Evolutionary conservation across 2,113 vertebrate species (phyloP), one percentile per base, ranked within the genome.

Genomic region (Bos indicus): DNA sequence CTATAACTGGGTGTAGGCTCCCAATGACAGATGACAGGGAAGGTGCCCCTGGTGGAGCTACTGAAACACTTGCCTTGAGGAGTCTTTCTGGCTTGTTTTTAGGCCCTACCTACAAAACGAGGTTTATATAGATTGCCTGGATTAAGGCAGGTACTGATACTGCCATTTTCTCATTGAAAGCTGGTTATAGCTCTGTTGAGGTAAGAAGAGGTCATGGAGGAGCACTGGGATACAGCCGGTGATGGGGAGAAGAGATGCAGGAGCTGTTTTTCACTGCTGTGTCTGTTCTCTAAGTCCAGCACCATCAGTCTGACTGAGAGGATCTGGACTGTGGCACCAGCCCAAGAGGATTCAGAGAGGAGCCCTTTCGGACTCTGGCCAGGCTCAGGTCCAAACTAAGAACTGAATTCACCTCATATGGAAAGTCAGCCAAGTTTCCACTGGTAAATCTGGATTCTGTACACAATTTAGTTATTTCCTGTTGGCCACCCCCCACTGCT

Each of bases 401-500:
- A 95, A 84, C 77, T 64, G 81, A 84, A 77, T 90, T 98, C 96
- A 97, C 97, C 93, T 98, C 95, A 80, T 64, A 28, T 40, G 96
- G 83, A 98, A 97, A 96, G 96, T 97, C 96, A 97, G 98, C 98
- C 97, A 98, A 98, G 96, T 98, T 98, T 98, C 98, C 96, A 98
- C 97, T 96, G 95, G 97, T 95, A 81, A 98, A 96, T 97, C 98
- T 98, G 96, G 95, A 97, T 97, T 97, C 97, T 97, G 97, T 88
- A 97, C 97, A 96, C 97, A 98, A 97, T 97, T 98, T 95, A 98
- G 96, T 87, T 97, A 98, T 98, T 98, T 98, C 97, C 98, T 98
- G 97, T 98, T 98, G 96, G 96, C 97, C 77, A 92, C 84, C 98
- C 95, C 96, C 87, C 3, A 64, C 93, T n/a, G 83, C 95, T 96